Evolutionary conservation across 1,140 invertebrate species (phyloP).

Genomic region (Megalonaias nervosa): DNA sequence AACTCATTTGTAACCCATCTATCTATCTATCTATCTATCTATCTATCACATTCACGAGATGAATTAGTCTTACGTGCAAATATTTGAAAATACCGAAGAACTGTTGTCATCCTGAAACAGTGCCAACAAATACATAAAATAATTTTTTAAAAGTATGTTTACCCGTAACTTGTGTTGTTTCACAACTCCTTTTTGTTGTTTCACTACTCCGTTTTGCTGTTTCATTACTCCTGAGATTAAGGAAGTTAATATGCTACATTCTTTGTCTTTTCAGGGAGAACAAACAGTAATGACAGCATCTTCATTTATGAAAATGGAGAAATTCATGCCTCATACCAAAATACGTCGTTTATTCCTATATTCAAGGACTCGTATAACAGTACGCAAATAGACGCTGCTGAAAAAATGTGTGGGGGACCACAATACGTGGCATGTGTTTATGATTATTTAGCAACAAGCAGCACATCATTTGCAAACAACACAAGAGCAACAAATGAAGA

Average conservation of each 20-base stretch:
- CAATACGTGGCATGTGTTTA: slow-evolving; percentile 21
- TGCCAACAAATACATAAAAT: too few relatives aligned
- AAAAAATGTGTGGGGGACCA: slow-evolving; percentile 12
- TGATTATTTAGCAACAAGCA: slow-evolving; percentile 33
- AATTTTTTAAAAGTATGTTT: too few relatives aligned
- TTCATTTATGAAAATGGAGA: slow-evolving; percentile 24
- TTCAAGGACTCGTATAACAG: slow-evolving; percentile 31
- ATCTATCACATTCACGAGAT: too few relatives aligned
- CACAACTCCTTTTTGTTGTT: too few relatives aligned
- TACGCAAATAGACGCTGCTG: slow-evolving; percentile 12
- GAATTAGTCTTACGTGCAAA: too few relatives aligned
- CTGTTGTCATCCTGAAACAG: too few relatives aligned
- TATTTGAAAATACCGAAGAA: too few relatives aligned
- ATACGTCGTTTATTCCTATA: slow-evolving; percentile 32
- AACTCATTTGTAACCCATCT: too few relatives aligned
- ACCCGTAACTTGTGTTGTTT: too few relatives aligned
- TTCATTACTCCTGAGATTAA: too few relatives aligned
- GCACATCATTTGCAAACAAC: slow-evolving; percentile 3
- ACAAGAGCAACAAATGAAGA: slow-evolving; percentile 1
- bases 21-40: too few relatives aligned
- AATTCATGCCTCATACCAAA: slow-evolving; percentile 2
- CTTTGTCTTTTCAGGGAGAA: slow-evolving; percentile 29
- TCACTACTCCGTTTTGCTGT: too few relatives aligned
- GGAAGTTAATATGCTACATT: neutral
- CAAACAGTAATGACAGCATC: neutral